Evolutionary conservation across 2,797 vertebrate genomes (phyloP).

Genomic region (Hydrophis major): DNA sequence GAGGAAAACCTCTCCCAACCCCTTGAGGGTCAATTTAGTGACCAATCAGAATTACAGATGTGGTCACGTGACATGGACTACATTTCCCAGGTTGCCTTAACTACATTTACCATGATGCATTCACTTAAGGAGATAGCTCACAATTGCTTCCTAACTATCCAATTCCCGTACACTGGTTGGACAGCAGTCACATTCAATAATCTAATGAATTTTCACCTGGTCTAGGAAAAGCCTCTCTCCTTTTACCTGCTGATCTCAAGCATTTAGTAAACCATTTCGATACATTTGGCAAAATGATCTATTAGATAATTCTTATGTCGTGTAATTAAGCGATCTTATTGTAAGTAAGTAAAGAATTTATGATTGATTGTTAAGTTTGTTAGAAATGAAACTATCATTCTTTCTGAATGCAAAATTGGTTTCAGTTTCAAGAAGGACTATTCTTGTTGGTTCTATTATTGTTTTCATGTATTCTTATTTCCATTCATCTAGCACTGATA

Average conservation of each 20-base stretch:
- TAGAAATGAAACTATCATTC: no score
- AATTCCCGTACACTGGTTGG: no score
- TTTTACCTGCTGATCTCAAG: neutral
- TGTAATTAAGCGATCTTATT: neutral
- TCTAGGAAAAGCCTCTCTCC: neutral
- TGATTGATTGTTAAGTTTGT: neutral
- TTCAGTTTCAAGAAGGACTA: slow-evolving; percentile 19
- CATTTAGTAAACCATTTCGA: neutral
- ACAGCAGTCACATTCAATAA: neutral
- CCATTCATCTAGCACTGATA: neutral
- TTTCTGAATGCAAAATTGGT: slow-evolving; percentile 17
- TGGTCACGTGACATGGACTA: no score
- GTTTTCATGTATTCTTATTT: neutral
- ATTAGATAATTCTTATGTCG: neutral
- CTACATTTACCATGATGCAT: no score
- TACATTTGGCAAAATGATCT: neutral
- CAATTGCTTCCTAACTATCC: no score
- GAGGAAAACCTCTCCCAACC: no score
- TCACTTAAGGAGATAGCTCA: no score
- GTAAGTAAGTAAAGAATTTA: neutral
- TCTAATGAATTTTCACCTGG: neutral
- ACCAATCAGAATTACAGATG: no score
- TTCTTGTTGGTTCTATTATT: neutral
- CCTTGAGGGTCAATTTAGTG: no score
- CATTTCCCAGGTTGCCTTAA: no score